Conservation (phyloP, 1,140 invertebrate genomes). For the Brachionus plicatilis region DNA sequence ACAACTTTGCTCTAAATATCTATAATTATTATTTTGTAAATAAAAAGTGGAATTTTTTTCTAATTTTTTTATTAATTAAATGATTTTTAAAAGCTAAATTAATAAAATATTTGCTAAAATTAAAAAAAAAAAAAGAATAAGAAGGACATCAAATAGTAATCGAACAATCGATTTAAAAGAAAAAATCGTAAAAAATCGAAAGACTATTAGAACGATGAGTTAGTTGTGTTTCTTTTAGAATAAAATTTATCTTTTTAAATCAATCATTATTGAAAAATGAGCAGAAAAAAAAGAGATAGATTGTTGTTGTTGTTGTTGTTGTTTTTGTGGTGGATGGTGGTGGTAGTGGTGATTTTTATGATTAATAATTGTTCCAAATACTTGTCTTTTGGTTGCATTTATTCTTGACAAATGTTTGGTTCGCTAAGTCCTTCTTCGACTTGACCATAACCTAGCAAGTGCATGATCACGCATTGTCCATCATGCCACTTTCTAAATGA, state of each 20-base stretch:
- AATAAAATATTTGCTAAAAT: neutral
- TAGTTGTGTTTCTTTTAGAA: neutral
- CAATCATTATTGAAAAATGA: neutral
- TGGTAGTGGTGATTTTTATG: no score
- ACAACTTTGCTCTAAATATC: no score
- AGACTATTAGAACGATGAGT: neutral
- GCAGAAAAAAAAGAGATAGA: neutral
- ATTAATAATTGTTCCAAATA: neutral
- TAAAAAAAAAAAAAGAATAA: neutral
- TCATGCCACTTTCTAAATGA: neutral
- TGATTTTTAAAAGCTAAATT: constrained; percentile 1
- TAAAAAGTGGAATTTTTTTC: no score
- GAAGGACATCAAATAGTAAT: neutral
- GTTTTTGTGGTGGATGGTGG: neutral
- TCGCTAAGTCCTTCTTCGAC: neutral
- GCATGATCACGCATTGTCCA: neutral
- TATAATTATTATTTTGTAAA: no score
- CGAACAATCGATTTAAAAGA: neutral
- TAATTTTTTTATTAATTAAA: neutral
- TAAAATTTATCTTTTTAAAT: neutral
- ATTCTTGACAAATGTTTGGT: neutral
- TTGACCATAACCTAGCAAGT: neutral
- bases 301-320: neutral
- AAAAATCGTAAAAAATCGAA: neutral
- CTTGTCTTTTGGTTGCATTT: neutral